Conservation (phyloP, 1,140 invertebrate species). For the Tribolium madens region DNA sequence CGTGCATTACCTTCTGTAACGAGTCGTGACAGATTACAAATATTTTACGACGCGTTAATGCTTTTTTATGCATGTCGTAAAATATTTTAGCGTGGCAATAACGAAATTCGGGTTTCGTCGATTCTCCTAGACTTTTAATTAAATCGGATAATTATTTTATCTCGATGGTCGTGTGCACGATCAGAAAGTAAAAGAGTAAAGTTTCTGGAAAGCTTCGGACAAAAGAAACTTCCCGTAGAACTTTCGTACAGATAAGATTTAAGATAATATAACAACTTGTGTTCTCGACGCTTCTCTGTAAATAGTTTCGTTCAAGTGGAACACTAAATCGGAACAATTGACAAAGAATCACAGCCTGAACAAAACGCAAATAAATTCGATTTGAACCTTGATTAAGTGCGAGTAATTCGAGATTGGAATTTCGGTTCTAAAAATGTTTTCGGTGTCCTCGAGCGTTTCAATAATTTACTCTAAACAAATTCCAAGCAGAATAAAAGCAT, state of each 20-base stretch:
- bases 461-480: too few species aligned
- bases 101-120: neutral
- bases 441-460: too few species aligned
- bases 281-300: slow-evolving; percentile 14
- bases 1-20: neutral
- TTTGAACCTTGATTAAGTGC: too few species aligned
- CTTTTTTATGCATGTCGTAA: slow-evolving; percentile 11
- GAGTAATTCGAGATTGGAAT: too few species aligned
- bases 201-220: neutral
- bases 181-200: slow-evolving; percentile 32
- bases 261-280: slow-evolving; percentile 32
- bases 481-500: too few species aligned
- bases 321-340: slow-evolving; percentile 2
- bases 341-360: neutral
- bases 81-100: neutral
- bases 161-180: slow-evolving; percentile 36
- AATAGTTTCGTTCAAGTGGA: slow-evolving; percentile 28
- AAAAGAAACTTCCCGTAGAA: slow-evolving; percentile 26
- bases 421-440: too few species aligned
- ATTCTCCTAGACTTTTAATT: slow-evolving; percentile 30
- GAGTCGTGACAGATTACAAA: slow-evolving; percentile 21
- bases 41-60: slow-evolving; percentile 18
- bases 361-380: neutral
- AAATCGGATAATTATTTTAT: slow-evolving; percentile 47
- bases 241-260: slow-evolving; percentile 28